Evolutionary conservation across 2,888 invertebrate genomes (phyloP), one percentile per base, ranked within the genome.

Genomic region (Automeris io): DNA sequence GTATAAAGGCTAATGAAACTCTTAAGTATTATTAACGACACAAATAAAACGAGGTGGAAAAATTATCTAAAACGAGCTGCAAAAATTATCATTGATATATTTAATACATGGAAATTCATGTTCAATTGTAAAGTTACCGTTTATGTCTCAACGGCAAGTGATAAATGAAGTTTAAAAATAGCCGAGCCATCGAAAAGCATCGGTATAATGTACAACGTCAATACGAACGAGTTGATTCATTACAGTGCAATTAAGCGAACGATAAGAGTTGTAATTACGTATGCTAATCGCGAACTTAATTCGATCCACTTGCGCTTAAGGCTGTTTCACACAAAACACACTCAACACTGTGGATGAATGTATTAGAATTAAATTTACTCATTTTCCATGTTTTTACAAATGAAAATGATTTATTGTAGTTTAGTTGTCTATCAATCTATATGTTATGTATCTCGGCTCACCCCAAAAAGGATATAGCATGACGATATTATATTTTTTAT

Each of bases 231-330:
- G 63, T 70, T 76, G 75, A 77, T 79, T 78, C 78, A 78, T 79
- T 79, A 75, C 66, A 57, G 52, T 51, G 82, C 81, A 83, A 83
- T 85, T 85, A 83, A 83, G 79, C 56, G 43, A 33, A 55, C 70
- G 83, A 83, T 85, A 85, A 81, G 76, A 65, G 65, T 62, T 64
- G 76, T 83, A 78, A 83, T 85, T 82, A 83, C 76, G 81, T 82
- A 85, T 85, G 83, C 77, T 83, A 85, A 85, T 78, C 66, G 62
- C 56, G 67, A 63, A 70, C 71, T 74, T 78, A 78, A 77, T 78
- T 69, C 70, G 55, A 56, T 61, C 64, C 63, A 75, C 71, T 70
- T 64, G 66, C 33, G 13, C 8, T 33, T 11, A 26, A 19, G 38
- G 33, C 8, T 18, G 13, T 13, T 2, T 16, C 19, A 33, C 33